Evolutionary conservation across 1,140 invertebrate species (phyloP).

Genomic region (Drosophila teissieri): DNA sequence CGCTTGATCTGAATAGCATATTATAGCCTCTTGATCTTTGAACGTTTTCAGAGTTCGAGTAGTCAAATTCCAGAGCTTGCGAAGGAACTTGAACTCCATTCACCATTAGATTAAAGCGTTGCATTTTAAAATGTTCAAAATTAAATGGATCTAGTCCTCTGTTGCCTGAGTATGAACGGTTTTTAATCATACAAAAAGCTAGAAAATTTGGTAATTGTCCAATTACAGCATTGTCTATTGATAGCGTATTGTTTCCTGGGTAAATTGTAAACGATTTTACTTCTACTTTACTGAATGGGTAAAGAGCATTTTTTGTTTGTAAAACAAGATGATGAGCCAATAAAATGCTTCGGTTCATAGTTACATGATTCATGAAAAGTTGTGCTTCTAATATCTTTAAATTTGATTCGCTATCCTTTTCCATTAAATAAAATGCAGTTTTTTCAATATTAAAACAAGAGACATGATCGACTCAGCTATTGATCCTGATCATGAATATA

Average conservation of each 20-base stretch:
- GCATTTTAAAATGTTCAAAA: slow-evolving; percentile 5
- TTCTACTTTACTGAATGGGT: too few species aligned
- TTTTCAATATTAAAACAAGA: slow-evolving; percentile 9
- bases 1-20: too few species aligned
- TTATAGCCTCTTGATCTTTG: too few species aligned
- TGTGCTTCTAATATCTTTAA: slow-evolving; percentile 6
- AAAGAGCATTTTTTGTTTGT: slow-evolving; percentile 5
- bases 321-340: too few species aligned
- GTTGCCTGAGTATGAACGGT: background rate
- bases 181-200: background rate
- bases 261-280: too few species aligned
- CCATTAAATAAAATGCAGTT: slow-evolving; percentile 12
- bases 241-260: too few species aligned
- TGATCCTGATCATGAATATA: too few species aligned
- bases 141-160: background rate
- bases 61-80: slow-evolving; percentile 2
- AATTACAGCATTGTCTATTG: background rate
- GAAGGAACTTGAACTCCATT: slow-evolving; percentile 11
- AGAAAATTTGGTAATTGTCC: background rate
- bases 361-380: slow-evolving; percentile 18
- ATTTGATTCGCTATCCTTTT: background rate
- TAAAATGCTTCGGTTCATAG: too few species aligned
- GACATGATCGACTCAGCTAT: too few species aligned
- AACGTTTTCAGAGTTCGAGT: background rate
- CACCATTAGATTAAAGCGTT: slow-evolving; percentile 5